Conservation (phyloP, 2,888 invertebrate species). For the Marasmarcha lunaedactyla region DNA sequence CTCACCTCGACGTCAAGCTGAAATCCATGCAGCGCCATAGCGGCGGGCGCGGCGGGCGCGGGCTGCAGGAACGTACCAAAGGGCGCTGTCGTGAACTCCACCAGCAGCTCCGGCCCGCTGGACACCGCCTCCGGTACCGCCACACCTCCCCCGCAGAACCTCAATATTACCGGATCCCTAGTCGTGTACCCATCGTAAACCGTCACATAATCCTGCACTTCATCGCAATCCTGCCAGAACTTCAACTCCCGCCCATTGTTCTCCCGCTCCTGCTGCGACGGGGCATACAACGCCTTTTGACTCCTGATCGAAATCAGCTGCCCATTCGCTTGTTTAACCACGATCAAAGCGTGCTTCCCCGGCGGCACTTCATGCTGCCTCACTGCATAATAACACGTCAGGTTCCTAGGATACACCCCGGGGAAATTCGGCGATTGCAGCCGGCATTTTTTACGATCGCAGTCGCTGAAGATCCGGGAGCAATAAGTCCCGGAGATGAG, state of each 20-base stretch:
- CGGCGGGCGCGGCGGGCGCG: constrained; percentile 78
- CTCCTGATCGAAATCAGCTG: constrained; percentile 87
- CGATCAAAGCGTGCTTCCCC: constrained; percentile 89
- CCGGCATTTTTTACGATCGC: constrained; percentile 89
- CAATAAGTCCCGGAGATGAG: constrained; percentile 93
- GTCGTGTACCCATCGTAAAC: constrained; percentile 91
- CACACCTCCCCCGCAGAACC: constrained; percentile 91
- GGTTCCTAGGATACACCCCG: constrained; percentile 91
- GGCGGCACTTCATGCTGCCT: constrained; percentile 86
- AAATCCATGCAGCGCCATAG: constrained; percentile 86
- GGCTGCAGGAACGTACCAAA: constrained; percentile 90
- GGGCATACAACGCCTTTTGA: constrained; percentile 76
- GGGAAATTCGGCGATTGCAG: constrained; percentile 94
- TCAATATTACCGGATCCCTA: constrained; percentile 86
- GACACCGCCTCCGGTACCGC: constrained; percentile 87
- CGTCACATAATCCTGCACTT: constrained; percentile 89
- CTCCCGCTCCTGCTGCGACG: constrained; percentile 63
- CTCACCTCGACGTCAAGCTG: constrained; percentile 83
- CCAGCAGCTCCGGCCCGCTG: constrained; percentile 88
- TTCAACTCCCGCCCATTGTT: constrained; percentile 70
- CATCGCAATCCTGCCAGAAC: constrained; percentile 89
- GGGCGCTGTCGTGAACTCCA: constrained; percentile 90
- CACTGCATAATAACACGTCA: constrained; percentile 94
- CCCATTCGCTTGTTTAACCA: constrained; percentile 86
- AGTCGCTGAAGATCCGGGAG: constrained; percentile 92